A percentile compares a stretch with the other conserved stretches of the same genome.
Conservation (phyloP, 1,140 invertebrate genomes). For the Drosophila hydei region DNA sequence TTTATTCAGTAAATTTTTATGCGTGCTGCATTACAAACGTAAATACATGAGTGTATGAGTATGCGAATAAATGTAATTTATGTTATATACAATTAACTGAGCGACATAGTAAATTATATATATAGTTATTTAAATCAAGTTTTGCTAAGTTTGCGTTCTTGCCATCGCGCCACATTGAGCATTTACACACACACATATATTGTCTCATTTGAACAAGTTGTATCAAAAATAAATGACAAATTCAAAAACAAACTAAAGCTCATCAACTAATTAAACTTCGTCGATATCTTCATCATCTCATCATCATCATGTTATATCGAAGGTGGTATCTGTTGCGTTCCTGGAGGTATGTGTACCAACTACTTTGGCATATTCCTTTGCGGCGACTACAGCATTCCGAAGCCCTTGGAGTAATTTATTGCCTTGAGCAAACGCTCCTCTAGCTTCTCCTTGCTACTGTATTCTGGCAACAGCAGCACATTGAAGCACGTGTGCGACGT, state of each 20-base stretch:
- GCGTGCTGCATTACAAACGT: slow-evolving; percentile 39
- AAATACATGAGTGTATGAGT: slow-evolving; percentile 52
- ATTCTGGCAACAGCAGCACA: slow-evolving; percentile 95
- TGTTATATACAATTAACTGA: slow-evolving; percentile 69
- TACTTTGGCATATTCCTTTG: slow-evolving; percentile 22
- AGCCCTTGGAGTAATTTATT: slow-evolving; percentile 94
- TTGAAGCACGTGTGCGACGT: slow-evolving; percentile 98
- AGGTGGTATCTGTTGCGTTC: slow-evolving; percentile 77
- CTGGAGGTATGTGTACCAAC: slow-evolving; percentile 35
- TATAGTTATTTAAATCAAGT: slow-evolving; percentile 21
- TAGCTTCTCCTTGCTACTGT: slow-evolving; percentile 92
- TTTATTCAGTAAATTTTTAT: slow-evolving; percentile 70
- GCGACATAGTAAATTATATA: slow-evolving; percentile 50
- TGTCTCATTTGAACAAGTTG: slow-evolving; percentile 73
- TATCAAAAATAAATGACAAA: slow-evolving; percentile 78
- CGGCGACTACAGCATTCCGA: slow-evolving; percentile 90
- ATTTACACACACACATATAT: slow-evolving; percentile 58
- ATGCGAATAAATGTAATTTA: slow-evolving; percentile 35
- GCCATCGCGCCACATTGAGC: slow-evolving; percentile 55
- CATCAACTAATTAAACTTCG: slow-evolving; percentile 41
- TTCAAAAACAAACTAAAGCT: slow-evolving; percentile 65
- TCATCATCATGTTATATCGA: slow-evolving; percentile 40
- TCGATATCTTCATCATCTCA: slow-evolving; percentile 29
- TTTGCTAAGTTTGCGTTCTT: slow-evolving; percentile 34
- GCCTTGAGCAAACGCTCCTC: slow-evolving; percentile 94